Evolutionary conservation across 2,888 invertebrate species (phyloP).

Genomic region (Sarcophaga carnaria): DNA sequence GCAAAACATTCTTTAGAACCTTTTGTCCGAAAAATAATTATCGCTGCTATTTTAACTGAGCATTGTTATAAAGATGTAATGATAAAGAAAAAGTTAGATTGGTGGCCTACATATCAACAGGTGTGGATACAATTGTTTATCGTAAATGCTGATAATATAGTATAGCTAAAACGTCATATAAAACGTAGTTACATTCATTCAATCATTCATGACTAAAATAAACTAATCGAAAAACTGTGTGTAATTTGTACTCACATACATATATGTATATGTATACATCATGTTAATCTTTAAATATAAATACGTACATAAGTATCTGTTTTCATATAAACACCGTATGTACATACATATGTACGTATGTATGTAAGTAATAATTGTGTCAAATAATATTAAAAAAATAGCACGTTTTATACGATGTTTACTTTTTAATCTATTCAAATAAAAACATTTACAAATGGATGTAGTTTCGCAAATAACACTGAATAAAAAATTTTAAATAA

Average conservation of each 20-base stretch:
- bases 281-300: too few relatives aligned
- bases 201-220: constrained; percentile 27
- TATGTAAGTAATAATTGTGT: not conserved
- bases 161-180: constrained; percentile 8
- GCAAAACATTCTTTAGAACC: too few relatives aligned
- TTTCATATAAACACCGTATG: not conserved
- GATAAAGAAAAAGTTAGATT: constrained; percentile 1
- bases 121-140: constrained; percentile 40
- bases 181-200: constrained; percentile 14
- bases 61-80: too few relatives aligned
- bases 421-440: constrained; percentile 16
- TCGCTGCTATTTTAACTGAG: too few relatives aligned
- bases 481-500: not conserved
- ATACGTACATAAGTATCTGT: not conserved
- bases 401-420: not conserved
- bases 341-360: not conserved
- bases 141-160: constrained; percentile 22
- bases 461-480: not conserved
- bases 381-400: constrained; percentile 14
- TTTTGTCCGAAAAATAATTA: too few relatives aligned
- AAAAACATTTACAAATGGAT: not conserved
- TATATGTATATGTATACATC: not conserved
- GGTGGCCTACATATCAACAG: constrained; percentile 49
- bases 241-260: not conserved
- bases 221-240: constrained; percentile 9